Evolutionary conservation across 2,797 vertebrate species (phyloP), one percentile per base, ranked within the genome.

Genomic region (Gallinago stenura): DNA sequence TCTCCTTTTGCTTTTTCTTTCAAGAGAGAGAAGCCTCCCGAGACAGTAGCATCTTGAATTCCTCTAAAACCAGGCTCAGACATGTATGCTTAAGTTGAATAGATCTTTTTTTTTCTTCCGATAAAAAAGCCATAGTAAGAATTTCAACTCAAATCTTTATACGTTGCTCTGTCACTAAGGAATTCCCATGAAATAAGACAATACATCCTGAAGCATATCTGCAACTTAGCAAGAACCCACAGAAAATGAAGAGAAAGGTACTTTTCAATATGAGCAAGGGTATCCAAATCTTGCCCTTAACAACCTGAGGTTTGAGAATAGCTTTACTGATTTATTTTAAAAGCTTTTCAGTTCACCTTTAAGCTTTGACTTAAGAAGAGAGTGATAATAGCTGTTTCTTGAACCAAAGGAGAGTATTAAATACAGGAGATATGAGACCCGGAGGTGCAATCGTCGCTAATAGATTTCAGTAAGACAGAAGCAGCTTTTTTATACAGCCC

Each of bases 291-390:
- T 86, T 87, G 33, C 71, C 65, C 28, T 64, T 93, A 72, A 92
- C 87, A 88, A 53, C 83, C 66, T 75, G 57, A 76, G 94, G 73
- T 88, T 95, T 70, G 83, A 90, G 80, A 90, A 77, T 81, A 89
- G 93, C 91, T 93, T 83, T 81, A 39, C 82, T 94, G 94, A 95
- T 96, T 96, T 95, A 95, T 94, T 96, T 90, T 83, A 82, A 96
- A 97, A 96, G 94, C 91, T 94, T 97, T 97, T 96, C 85, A 72
- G 80, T 91, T 97, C 95, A 97, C 90, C 88, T 97, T 97, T 96
- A 96, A 97, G 94, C 95, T 95, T 92, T 97, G 85, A 90, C 89
- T 97, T 91, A 93, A 96, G 96, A 96, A 71, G 76, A 81, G 84
- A 94, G 78, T 25, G 72, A 92, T 95, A 95, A 94, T 92, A 92